Evolutionary conservation across 92 coral and sea anemone genomes (phyloP).

Genomic region (Porites evermanni): DNA sequence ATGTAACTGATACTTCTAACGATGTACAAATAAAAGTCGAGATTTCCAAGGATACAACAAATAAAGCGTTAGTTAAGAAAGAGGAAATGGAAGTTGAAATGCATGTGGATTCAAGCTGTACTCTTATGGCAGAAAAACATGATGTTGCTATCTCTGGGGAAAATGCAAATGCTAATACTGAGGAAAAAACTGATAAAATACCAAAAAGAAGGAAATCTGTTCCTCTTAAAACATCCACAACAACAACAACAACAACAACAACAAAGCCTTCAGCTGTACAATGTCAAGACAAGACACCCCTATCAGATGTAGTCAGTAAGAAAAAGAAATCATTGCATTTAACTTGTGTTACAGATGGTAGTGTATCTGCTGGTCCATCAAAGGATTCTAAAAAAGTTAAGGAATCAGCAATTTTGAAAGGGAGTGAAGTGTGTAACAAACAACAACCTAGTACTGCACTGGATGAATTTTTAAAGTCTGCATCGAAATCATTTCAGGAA

Average conservation of each 20-base stretch:
- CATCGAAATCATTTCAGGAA: constrained; percentile 7
- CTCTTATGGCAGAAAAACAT: neutral
- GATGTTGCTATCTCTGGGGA: neutral
- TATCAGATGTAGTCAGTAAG: neutral
- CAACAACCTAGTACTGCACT: neutral
- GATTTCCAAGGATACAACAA: neutral
- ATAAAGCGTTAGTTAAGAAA: neutral
- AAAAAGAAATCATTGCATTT: constrained; percentile 30
- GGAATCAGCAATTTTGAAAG: neutral
- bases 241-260: neutral
- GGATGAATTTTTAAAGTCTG: constrained; percentile 9
- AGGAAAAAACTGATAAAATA: neutral
- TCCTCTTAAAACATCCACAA: constrained; percentile 14
- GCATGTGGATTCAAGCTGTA: neutral
- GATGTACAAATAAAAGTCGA: neutral
- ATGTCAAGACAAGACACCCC: neutral
- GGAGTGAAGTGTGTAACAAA: neutral
- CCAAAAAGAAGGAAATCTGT: constrained; percentile 38
- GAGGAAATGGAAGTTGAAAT: neutral
- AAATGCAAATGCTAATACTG: neutral
- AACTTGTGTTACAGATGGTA: neutral
- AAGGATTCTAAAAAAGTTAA: neutral
- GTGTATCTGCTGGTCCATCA: neutral
- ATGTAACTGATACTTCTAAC: neutral
- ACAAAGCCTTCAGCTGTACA: neutral